A percentile compares a stretch with the other conserved stretches of the same genome.
Evolutionary conservation across 2,113 vertebrate species (phyloP).

Genomic region (Puffinus mauretanicus): DNA sequence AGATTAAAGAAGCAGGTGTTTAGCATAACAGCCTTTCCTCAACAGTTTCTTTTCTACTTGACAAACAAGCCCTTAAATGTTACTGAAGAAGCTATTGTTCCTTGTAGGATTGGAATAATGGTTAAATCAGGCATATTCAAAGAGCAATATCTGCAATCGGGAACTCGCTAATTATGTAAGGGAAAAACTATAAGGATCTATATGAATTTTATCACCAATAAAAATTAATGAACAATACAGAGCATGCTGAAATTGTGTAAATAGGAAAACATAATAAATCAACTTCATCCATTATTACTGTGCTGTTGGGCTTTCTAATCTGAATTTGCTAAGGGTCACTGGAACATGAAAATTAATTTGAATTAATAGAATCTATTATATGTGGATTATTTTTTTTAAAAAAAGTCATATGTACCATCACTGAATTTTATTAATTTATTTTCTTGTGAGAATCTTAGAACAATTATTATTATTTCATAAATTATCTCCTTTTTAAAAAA

Average conservation of each 20-base stretch:
- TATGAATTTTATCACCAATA: background rate
- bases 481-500: background rate
- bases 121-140: background rate
- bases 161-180: background rate
- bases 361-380: constrained; percentile 17
- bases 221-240: background rate
- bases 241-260: background rate
- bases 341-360: background rate
- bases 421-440: background rate
- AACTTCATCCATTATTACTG: background rate
- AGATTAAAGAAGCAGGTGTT: background rate
- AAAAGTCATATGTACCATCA: background rate
- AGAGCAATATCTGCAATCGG: background rate
- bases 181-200: background rate
- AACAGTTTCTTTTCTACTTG: background rate
- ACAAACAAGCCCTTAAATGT: background rate
- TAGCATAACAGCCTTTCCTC: background rate
- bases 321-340: constrained; percentile 12
- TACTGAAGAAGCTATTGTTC: background rate
- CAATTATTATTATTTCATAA: background rate
- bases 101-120: background rate
- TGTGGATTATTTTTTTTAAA: background rate
- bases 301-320: background rate
- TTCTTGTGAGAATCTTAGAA: background rate
- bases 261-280: background rate